phyloP scores from a whole-genome alignment of 2,113 vertebrate genomes.

The Diphyllodes magnificus region DNA sequence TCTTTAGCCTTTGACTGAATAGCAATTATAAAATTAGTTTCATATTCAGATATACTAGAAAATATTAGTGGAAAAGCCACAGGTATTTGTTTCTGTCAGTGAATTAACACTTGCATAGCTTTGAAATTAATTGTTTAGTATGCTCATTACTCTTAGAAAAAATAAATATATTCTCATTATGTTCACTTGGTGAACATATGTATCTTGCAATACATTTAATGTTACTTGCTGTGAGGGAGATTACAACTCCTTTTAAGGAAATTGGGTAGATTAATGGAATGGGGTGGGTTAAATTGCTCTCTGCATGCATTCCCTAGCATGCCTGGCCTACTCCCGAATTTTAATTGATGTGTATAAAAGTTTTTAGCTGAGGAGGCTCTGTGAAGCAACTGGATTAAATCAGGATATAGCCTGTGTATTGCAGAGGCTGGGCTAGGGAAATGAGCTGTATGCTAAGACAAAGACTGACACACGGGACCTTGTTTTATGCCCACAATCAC shows the following conservation, averaged over 20 bases:
- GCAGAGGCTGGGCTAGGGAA: not conserved
- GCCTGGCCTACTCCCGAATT: not conserved
- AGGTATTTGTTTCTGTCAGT: conserved; percentile 19
- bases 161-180: conserved; percentile 34
- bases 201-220: conserved; percentile 18
- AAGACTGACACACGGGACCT: not conserved
- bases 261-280: conserved; percentile 57
- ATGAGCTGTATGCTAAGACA: not conserved
- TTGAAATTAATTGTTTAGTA: conserved; percentile 50
- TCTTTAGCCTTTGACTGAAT: not conserved
- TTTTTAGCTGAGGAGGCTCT: not conserved
- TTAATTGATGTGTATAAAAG: not conserved
- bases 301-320: not conserved
- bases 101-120: conserved; percentile 27
- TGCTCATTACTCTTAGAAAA: conserved; percentile 50
- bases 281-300: conserved; percentile 39
- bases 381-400: not conserved
- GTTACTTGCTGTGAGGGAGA: conserved; percentile 51
- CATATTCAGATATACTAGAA: not conserved
- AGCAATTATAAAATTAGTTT: not conserved
- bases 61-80: not conserved
- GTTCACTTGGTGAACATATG: conserved; percentile 46
- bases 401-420: not conserved
- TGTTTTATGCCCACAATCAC: not conserved
- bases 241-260: conserved; percentile 36